These are phyloP conservation scores for Maniola hyperantus DNA, from an alignment of 2,888 invertebrate species.

Conservation along the genomic window DNA sequence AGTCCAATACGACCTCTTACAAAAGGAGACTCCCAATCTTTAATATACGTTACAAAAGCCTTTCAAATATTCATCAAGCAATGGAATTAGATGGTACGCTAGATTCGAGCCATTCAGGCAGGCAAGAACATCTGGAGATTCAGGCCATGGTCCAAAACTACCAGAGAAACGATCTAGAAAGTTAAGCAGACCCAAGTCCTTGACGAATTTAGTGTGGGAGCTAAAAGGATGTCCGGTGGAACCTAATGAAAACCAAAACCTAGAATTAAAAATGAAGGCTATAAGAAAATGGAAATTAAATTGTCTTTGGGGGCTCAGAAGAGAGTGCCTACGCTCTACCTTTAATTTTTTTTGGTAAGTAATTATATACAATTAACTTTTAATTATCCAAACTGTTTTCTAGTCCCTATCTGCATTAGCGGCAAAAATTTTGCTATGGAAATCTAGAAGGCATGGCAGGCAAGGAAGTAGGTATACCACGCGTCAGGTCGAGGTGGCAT, in stretches of 20 bases:
- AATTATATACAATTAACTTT: constrained; percentile 1
- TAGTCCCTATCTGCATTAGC: too few species aligned
- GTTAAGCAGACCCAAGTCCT: constrained; percentile 91
- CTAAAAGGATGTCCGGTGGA: constrained; percentile 77
- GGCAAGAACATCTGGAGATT: constrained; percentile 93
- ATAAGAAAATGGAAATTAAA: constrained; percentile 79
- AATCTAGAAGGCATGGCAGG: too few species aligned
- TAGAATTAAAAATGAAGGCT: constrained; percentile 77
- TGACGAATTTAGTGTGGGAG: constrained; percentile 95
- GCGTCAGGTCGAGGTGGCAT: too few species aligned
- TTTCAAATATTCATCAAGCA: constrained; percentile 88
- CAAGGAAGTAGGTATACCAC: too few species aligned
- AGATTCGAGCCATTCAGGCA: constrained; percentile 94
- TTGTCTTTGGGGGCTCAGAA: constrained; percentile 79
- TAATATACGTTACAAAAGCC: constrained; percentile 87
- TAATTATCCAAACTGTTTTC: not conserved
- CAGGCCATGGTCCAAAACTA: constrained; percentile 88
- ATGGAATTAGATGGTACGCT: constrained; percentile 92
- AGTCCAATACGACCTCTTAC: constrained; percentile 79
- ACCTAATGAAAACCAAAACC: constrained; percentile 72
- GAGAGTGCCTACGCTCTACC: constrained; percentile 82
- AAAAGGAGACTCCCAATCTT: constrained; percentile 90
- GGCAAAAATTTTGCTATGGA: too few species aligned
- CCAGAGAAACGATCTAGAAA: constrained; percentile 92
- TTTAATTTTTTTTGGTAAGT: constrained; percentile 72